Percentiles rank a stretch among this genome's conserved stretches.
Conservation (phyloP, 2,113 vertebrate genomes). For the Carassius carassius region DNA sequence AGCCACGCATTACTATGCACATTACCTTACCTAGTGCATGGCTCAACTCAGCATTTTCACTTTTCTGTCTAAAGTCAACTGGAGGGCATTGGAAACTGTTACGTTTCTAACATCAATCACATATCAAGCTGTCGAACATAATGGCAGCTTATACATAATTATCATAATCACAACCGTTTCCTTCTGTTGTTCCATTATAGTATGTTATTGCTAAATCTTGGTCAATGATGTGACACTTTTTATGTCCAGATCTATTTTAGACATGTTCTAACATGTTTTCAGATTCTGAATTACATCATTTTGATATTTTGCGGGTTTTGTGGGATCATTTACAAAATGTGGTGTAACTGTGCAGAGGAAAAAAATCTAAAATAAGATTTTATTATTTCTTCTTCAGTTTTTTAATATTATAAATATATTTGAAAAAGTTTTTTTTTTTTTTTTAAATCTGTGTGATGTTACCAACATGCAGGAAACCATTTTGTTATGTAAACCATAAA, state of each 20-base stretch:
- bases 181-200: not conserved
- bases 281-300: not conserved
- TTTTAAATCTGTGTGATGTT: not conserved
- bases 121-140: not conserved
- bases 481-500: not conserved
- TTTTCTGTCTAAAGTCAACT: conserved; percentile 36
- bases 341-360: not conserved
- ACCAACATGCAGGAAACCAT: not conserved
- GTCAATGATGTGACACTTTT: not conserved
- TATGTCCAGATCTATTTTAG: not conserved
- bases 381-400: not conserved
- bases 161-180: conserved; percentile 19
- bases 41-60: conserved; percentile 43
- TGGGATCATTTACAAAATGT: not conserved
- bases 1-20: conserved; percentile 38
- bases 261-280: not conserved
- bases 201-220: not conserved
- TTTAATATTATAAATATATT: not conserved
- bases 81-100: conserved; percentile 20
- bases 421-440: too few relatives aligned
- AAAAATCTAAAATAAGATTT: not conserved
- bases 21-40: conserved; percentile 30
- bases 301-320: not conserved
- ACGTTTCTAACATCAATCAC: not conserved
- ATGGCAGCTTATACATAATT: conserved; percentile 16